Evolutionary conservation across 1,140 invertebrate genomes (phyloP).

Genomic region (Leucophenga varia): DNA sequence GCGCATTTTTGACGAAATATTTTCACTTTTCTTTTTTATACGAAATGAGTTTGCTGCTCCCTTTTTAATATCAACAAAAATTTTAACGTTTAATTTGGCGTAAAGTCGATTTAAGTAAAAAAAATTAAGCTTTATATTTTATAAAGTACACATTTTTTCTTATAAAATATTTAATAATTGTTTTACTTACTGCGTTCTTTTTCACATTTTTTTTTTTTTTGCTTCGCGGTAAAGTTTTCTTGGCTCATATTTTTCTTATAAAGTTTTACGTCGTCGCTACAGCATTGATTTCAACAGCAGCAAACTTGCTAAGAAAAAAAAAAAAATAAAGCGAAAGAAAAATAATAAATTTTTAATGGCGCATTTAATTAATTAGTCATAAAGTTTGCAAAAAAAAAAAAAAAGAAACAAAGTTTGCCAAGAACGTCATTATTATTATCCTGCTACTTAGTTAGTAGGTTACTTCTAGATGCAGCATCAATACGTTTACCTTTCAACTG

Average conservation of each 20-base stretch:
- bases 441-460: no score
- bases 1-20: conserved; percentile 22
- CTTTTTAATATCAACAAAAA: neutral
- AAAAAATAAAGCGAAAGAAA: no score
- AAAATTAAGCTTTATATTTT: neutral
- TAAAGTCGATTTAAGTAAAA: no score
- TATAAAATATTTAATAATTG: conserved; percentile 22
- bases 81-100: no score
- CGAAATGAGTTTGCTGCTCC: conserved; percentile 7
- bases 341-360: conserved; percentile 36
- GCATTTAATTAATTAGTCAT: conserved; percentile 54
- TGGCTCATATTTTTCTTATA: conserved; percentile 21
- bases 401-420: no score
- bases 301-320: no score
- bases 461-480: no score
- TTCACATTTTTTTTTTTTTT: no score
- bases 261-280: conserved; percentile 16
- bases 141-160: conserved; percentile 2
- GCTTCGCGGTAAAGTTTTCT: conserved; percentile 5
- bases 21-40: conserved; percentile 17
- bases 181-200: conserved; percentile 21
- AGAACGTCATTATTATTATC: no score
- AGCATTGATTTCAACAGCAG: conserved; percentile 11
- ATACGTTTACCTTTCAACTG: no score
- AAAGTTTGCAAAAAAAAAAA: no score